phyloP scores from a whole-genome alignment of 2,797 vertebrate genomes.

The Crenichthys baileyi region DNA sequence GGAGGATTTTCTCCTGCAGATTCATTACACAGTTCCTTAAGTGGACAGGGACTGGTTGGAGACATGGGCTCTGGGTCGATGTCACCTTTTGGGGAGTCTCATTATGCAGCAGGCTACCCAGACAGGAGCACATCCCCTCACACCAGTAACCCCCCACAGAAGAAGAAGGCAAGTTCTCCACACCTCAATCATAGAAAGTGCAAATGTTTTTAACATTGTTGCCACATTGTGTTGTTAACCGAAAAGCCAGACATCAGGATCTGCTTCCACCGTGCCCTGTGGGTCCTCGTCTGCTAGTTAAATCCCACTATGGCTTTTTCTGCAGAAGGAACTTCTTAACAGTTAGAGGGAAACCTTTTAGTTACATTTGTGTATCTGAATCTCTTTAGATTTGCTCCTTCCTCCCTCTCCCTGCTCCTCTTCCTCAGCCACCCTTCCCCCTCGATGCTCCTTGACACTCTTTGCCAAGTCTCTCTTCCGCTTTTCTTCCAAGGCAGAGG shows the following conservation, averaged over 20 bases:
- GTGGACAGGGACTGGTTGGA: constrained; percentile 87
- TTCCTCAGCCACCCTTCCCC: constrained; percentile 32
- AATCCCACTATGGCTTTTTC: constrained; percentile 19
- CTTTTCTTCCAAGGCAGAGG: constrained; percentile 87
- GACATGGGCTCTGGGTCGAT: constrained; percentile 86
- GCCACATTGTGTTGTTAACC: constrained; percentile 8
- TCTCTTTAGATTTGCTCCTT: constrained; percentile 64
- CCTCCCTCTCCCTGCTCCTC: constrained; percentile 1
- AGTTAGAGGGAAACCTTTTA: constrained; percentile 19
- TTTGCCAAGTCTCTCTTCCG: constrained; percentile 85
- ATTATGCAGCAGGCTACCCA: constrained; percentile 79
- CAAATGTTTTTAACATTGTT: not conserved
- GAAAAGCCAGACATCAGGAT: constrained; percentile 39
- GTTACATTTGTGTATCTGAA: constrained; percentile 56
- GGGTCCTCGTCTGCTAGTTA: not conserved
- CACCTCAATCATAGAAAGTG: constrained; percentile 1
- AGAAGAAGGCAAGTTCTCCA: constrained; percentile 92
- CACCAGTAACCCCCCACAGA: constrained; percentile 92
- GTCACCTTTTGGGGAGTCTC: constrained; percentile 87
- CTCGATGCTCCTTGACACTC: constrained; percentile 72
- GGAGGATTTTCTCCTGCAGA: constrained; percentile 90
- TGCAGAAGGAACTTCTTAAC: not conserved
- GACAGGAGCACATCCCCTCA: constrained; percentile 88
- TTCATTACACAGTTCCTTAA: constrained; percentile 85
- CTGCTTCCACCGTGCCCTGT: constrained; percentile 46